Evolutionary conservation across 2,797 vertebrate genomes (phyloP).

Genomic region (Spinus olivaceus): DNA sequence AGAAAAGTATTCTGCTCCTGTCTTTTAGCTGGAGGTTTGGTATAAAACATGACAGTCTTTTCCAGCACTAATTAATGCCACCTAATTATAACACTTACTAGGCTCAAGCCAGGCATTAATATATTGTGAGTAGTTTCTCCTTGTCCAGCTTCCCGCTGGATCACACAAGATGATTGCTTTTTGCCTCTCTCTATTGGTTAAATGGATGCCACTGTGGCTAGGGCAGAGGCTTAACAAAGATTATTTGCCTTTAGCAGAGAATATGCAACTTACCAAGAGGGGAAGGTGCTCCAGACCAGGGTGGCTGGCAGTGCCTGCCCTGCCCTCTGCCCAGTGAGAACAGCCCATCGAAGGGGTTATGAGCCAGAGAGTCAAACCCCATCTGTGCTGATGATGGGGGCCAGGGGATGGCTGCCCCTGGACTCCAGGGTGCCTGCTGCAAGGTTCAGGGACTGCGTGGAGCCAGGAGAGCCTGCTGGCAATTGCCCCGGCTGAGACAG

Average conservation of each 20-base stretch:
- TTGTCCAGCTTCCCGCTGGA: constrained; percentile 29
- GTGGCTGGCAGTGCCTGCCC: not conserved
- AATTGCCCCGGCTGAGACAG: not conserved
- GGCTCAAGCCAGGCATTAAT: constrained; percentile 50
- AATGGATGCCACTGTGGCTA: not conserved
- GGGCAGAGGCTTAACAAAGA: not conserved
- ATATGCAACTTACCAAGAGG: not conserved
- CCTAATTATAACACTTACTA: constrained; percentile 58
- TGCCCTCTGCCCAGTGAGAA: accelerated
- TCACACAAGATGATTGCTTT: constrained; percentile 42
- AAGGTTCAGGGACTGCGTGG: not conserved
- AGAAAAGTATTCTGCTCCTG: constrained; percentile 34
- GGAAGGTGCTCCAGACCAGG: not conserved
- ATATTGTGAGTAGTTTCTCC: constrained; percentile 27
- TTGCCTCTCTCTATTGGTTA: not conserved
- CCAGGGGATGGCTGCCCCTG: not conserved
- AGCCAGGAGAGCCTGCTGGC: not conserved
- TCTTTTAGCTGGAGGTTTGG: constrained; percentile 41
- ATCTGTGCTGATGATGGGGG: not conserved
- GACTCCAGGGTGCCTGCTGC: not conserved
- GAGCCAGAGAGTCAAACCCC: accelerated
- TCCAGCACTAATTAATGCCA: constrained; percentile 65
- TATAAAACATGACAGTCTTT: constrained; percentile 54
- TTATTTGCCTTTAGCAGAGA: not conserved
- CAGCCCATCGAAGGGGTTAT: not conserved